Percentiles rank a stretch among this genome's conserved stretches.
Conservation (phyloP, 2,113 vertebrate genomes). For the Sebastes fasciatus region DNA sequence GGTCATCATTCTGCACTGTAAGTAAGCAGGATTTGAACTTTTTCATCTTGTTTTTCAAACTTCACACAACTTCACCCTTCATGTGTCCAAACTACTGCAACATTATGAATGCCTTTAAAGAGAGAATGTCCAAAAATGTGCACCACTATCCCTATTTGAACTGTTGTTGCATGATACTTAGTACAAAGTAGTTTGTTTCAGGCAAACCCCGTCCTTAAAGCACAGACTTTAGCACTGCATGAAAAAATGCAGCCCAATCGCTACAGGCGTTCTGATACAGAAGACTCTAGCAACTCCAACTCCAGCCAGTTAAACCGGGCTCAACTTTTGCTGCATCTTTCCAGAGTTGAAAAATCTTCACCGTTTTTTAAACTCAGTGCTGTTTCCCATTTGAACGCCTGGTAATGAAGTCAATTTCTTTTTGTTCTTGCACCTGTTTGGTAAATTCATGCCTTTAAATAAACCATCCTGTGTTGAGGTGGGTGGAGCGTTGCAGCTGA, state of each 20-base stretch:
- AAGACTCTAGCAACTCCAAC: background rate
- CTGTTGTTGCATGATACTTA: background rate
- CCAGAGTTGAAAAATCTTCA: too few relatives aligned
- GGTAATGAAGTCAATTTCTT: background rate
- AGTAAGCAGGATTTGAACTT: background rate
- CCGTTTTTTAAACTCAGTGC: background rate
- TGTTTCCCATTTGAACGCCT: background rate
- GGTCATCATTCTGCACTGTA: background rate
- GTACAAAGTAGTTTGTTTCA: background rate
- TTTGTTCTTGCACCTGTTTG: conserved; percentile 1
- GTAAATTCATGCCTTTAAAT: background rate
- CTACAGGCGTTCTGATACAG: background rate
- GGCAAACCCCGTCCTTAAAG: background rate
- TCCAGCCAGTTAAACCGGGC: background rate
- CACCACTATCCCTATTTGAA: background rate
- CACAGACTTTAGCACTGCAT: background rate
- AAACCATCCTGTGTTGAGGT: background rate
- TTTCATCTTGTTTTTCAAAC: background rate
- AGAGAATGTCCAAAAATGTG: background rate
- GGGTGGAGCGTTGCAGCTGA: conserved; percentile 1
- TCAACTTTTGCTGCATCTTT: background rate
- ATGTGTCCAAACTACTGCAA: background rate
- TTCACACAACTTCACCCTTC: background rate
- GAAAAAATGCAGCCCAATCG: background rate
- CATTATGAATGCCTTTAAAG: background rate